Percentiles rank a stretch among this genome's conserved stretches.
phyloP scores from a whole-genome alignment of 2,888 invertebrate genomes.

The Melangyna quadrimaculata region DNA sequence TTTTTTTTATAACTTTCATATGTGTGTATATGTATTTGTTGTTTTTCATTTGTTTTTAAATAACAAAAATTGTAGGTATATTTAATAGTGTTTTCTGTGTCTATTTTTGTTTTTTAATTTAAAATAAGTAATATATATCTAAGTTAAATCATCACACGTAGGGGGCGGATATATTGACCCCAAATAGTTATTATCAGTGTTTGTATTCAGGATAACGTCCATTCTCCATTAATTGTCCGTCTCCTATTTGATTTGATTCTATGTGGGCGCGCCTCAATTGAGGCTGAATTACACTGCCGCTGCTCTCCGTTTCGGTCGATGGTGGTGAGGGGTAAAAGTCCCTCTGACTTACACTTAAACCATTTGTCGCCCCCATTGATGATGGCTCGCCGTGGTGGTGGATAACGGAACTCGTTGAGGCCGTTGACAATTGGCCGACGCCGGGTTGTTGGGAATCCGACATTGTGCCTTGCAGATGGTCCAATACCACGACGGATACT shows the following conservation, averaged over 20 bases:
- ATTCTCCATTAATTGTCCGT: slow-evolving; percentile 83
- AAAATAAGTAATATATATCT: slow-evolving; percentile 70
- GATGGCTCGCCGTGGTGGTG: slow-evolving; percentile 80
- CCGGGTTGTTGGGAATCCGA: slow-evolving; percentile 82
- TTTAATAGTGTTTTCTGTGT: slow-evolving; percentile 46
- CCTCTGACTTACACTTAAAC: slow-evolving; percentile 82
- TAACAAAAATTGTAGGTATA: slow-evolving; percentile 35
- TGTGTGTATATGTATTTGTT: slow-evolving; percentile 47
- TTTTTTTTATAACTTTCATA: slow-evolving; percentile 38
- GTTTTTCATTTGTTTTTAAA: not conserved
- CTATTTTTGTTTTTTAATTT: slow-evolving; percentile 25
- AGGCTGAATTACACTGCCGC: slow-evolving; percentile 82
- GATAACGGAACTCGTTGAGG: slow-evolving; percentile 82
- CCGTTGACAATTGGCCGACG: slow-evolving; percentile 83
- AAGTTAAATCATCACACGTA: slow-evolving; percentile 74
- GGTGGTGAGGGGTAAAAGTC: slow-evolving; percentile 82
- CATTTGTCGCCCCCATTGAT: slow-evolving; percentile 79
- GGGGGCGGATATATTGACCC: slow-evolving; percentile 69
- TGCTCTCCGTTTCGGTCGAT: slow-evolving; percentile 83
- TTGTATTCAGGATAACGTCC: slow-evolving; percentile 89
- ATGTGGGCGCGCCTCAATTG: slow-evolving; percentile 73
- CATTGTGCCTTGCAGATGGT: slow-evolving; percentile 80
- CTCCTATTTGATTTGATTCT: slow-evolving; percentile 78
- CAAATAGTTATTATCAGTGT: slow-evolving; percentile 84
- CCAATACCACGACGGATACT: slow-evolving; percentile 84